Evolutionary conservation across 2,797 vertebrate genomes (phyloP).

Genomic region (Gastrophryne carolinensis): DNA sequence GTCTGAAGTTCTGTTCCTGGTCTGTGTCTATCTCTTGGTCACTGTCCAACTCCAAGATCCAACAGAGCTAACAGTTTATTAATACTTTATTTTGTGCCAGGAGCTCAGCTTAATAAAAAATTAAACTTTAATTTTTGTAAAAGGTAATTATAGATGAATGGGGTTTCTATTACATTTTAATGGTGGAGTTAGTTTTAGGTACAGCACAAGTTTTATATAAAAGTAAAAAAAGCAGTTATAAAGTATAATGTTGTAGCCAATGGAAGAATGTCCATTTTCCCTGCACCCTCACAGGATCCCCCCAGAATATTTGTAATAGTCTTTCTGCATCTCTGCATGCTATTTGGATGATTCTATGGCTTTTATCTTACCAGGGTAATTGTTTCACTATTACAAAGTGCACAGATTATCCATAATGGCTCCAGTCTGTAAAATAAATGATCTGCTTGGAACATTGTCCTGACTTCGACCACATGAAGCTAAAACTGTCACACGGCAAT

Average conservation of each 20-base stretch:
- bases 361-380: conserved; percentile 7
- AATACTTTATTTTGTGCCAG: too few relatives aligned
- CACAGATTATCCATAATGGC: conserved; percentile 34
- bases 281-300: neutral
- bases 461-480: conserved; percentile 38
- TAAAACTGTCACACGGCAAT: conserved; percentile 13
- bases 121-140: too few relatives aligned
- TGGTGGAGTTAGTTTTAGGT: neutral
- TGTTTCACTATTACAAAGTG: conserved; percentile 16
- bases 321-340: neutral
- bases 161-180: too few relatives aligned
- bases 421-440: conserved; percentile 14
- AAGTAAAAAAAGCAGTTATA: too few relatives aligned
- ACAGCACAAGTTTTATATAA: too few relatives aligned
- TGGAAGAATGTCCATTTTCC: neutral
- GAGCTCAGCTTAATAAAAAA: too few relatives aligned
- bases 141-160: too few relatives aligned
- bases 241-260: neutral
- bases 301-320: neutral
- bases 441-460: conserved; percentile 18
- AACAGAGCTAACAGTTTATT: too few relatives aligned
- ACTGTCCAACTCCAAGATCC: too few relatives aligned
- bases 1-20: too few relatives aligned
- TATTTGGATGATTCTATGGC: neutral
- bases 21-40: too few relatives aligned